Evolutionary conservation across 2,888 invertebrate genomes (phyloP).

Genomic region (Tromatobia lineatoria): DNA sequence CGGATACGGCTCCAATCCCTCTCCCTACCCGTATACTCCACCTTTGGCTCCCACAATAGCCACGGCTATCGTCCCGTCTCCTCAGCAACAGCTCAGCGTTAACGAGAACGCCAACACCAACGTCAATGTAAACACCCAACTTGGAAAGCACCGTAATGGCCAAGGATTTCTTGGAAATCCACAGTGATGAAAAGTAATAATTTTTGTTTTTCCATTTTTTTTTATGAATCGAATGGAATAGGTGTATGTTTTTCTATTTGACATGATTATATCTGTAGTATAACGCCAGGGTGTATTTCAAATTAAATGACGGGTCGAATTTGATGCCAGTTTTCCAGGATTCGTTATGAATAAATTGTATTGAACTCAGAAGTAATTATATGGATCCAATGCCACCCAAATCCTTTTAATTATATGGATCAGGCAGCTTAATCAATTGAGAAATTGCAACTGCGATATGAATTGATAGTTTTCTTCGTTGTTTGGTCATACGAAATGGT

Average conservation of each 20-base stretch:
- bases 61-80: not conserved
- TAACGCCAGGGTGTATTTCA: not conserved
- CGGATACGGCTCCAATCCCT: not conserved
- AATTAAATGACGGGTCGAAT: not conserved
- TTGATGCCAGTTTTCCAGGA: not conserved
- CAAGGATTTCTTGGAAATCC: constrained; percentile 31
- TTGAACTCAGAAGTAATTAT: not conserved
- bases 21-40: constrained; percentile 10
- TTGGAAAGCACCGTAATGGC: constrained; percentile 49
- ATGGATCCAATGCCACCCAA: not conserved
- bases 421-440: not conserved
- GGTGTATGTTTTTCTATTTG: not conserved
- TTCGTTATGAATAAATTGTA: not conserved
- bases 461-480: not conserved
- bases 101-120: constrained; percentile 67
- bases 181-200: not conserved
- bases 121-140: constrained; percentile 66
- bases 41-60: constrained; percentile 5
- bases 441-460: not conserved
- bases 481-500: not conserved
- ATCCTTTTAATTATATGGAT: not conserved
- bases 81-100: constrained; percentile 39
- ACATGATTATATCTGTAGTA: not conserved
- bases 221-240: not conserved
- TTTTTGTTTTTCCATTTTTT: not conserved